Percentiles rank a stretch among this genome's conserved stretches.
These are phyloP conservation scores for Haemorhous mexicanus DNA, from an alignment of 2,113 vertebrate genomes.

Conservation along the genomic window DNA sequence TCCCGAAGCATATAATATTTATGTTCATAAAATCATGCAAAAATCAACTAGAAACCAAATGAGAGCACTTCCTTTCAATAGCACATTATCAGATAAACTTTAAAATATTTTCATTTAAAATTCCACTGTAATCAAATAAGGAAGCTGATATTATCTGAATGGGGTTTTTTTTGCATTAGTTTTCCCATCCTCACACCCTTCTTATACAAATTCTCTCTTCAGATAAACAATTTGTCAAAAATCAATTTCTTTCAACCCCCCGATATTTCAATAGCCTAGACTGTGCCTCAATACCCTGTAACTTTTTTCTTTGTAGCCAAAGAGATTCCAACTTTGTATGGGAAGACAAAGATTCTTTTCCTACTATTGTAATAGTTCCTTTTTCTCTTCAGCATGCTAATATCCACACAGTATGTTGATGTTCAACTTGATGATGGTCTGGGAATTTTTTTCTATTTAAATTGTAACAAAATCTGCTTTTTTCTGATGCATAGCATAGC, in stretches of 20 bases:
- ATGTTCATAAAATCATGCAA: neutral
- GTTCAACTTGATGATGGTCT: neutral
- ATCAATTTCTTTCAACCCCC: neutral
- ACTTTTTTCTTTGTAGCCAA: neutral
- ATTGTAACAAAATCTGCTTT: neutral
- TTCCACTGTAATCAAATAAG: neutral
- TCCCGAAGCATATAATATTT: neutral
- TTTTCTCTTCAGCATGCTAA: neutral
- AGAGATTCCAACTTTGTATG: neutral
- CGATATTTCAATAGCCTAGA: neutral
- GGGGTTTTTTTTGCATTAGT: neutral
- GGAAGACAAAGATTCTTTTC: neutral
- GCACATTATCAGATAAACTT: neutral
- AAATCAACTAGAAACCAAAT: neutral
- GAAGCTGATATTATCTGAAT: neutral
- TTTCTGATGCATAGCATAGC: neutral
- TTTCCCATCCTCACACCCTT: neutral
- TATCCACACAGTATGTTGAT: neutral
- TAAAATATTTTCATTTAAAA: neutral
- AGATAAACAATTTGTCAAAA: neutral
- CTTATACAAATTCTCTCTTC: neutral
- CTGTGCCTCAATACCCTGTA: neutral
- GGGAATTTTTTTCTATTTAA: neutral
- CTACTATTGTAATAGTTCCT: neutral
- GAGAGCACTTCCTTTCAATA: neutral